A percentile compares a stretch with the other conserved stretches of the same genome.
Conservation (phyloP, 2,797 vertebrate species). For the Periophthalmus magnuspinnatus region DNA sequence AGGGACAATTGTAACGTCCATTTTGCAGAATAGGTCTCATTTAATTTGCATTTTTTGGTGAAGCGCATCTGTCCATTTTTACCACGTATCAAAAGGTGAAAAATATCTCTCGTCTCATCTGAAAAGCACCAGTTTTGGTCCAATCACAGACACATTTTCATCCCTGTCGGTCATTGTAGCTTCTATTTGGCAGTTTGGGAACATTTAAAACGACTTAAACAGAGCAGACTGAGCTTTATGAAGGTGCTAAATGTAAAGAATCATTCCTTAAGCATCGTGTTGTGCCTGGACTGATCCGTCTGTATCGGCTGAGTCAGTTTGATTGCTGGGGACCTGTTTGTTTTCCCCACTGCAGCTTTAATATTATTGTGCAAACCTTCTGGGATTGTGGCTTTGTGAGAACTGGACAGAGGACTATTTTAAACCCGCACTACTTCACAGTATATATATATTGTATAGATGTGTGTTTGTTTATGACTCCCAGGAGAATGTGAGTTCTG, state of each 20-base stretch:
- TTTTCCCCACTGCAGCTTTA: background rate
- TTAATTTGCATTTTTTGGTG: no score
- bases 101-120: no score
- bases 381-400: background rate
- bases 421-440: background rate
- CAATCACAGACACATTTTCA: no score
- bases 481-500: conserved; percentile 57
- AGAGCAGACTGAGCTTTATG: no score
- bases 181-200: no score
- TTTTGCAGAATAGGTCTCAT: no score
- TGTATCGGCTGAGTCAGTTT: background rate
- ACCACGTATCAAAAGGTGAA: no score
- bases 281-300: background rate
- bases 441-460: conserved; percentile 6
- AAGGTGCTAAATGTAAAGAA: background rate
- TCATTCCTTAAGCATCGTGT: background rate
- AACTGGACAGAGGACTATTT: background rate
- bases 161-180: no score
- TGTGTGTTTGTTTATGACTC: conserved; percentile 11
- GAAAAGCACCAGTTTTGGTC: no score
- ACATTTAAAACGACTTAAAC: no score
- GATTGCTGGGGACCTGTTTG: background rate
- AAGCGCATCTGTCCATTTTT: no score
- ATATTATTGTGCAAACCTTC: background rate
- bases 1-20: no score